Base-by-base conservation (phyloP, 2,888 invertebrate species). In the Chymomyza caudatula region DNA sequence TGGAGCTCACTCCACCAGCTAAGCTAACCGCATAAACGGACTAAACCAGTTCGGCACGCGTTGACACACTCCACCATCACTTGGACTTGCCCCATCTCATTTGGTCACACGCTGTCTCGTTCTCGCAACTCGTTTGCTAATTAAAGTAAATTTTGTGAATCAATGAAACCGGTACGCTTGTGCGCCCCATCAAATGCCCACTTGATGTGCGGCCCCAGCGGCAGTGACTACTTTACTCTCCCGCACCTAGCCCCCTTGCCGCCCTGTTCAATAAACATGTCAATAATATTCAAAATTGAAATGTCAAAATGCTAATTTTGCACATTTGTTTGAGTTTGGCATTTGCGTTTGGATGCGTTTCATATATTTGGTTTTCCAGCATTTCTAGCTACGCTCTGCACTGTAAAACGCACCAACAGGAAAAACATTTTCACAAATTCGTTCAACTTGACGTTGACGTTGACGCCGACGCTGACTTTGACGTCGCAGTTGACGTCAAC, bases 291-390 rank as follows among this genome's bases (percentile, higher is more conserved):
- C 73, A 76, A 81, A 80, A 81, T 81, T 77, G 73, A 76, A 81
- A 84, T 82, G 84, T 84, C 84, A 69, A 78, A 82, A 84, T 84
- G 84, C 78, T 81, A 81, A 81, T 84, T 84, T 81, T 62, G 76
- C 74, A 72, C 76, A 82, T 78, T 84, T 84, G 81, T 78, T 74
- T 73, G 76, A 69, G 69, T 80, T 63, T 65, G 44, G 54, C 59
- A 20, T 44, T 47, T 58, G 17, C 58, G 22, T 17, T 44, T 29
- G 47, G 3, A 5, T 42, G 37, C 25, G 19, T 6, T 23, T 13
- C 15, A 6, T 20, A 13, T 20, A 20, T 51, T 51, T 51, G 22
- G 20, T 20, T 22, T 51, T 54, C 11, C 4, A 43, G 42, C 20
- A 42, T 17, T 8, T 15, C 29, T n/a, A n/a, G 20, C 52, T 52